A percentile compares a stretch with the other conserved stretches of the same genome.
Conservation (phyloP, 2,113 vertebrate genomes). For the Gallinago paraguaiae region DNA sequence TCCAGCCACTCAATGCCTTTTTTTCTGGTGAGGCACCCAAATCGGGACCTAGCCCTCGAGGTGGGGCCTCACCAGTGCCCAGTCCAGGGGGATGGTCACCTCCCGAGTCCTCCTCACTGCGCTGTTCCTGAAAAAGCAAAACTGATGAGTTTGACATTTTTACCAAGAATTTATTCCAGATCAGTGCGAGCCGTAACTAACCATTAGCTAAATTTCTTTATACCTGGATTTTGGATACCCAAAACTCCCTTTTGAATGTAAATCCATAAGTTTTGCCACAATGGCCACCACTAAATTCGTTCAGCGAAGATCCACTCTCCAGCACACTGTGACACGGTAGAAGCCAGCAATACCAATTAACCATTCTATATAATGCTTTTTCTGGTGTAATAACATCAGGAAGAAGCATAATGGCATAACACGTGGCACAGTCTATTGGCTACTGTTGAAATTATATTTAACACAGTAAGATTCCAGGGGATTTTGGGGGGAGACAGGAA, state of each 20-base stretch:
- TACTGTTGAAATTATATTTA: not conserved
- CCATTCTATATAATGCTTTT: not conserved
- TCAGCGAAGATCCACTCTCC: not conserved
- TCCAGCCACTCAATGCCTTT: too few relatives aligned
- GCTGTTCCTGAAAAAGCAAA: not conserved
- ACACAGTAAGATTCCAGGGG: not conserved
- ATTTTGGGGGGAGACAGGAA: not conserved
- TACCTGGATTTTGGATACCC: not conserved
- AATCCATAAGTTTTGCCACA: accelerated
- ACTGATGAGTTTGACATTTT: not conserved
- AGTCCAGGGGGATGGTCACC: too few relatives aligned
- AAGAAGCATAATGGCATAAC: not conserved
- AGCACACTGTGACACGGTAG: not conserved
- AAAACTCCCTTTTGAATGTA: not conserved
- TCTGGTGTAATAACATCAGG: not conserved
- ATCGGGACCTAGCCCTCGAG: too few relatives aligned
- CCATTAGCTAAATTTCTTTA: not conserved
- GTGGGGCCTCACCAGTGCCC: too few relatives aligned
- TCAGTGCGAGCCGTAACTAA: not conserved
- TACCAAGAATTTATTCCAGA: not conserved
- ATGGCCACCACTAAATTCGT: not conserved
- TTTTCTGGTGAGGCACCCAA: too few relatives aligned
- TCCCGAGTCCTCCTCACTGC: too few relatives aligned
- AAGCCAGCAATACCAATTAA: not conserved
- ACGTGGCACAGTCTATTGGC: accelerated